Evolutionary conservation across 2,797 vertebrate genomes (phyloP).

Genomic region (Harpagifer antarcticus): DNA sequence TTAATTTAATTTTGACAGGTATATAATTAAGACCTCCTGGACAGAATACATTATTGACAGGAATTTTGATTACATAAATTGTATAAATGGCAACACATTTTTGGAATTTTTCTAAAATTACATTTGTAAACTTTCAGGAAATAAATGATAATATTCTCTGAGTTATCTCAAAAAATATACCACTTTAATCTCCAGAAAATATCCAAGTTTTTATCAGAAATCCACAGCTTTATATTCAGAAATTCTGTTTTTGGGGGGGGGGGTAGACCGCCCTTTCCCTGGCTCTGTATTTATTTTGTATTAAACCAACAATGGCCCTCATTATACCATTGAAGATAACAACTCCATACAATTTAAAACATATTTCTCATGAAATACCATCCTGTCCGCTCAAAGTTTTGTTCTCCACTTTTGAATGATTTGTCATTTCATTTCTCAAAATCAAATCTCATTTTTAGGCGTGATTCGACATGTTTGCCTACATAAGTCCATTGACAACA

Average conservation of each 20-base stretch:
- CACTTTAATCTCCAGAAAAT: too few relatives aligned
- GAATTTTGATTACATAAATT: not conserved
- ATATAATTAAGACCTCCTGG: not conserved
- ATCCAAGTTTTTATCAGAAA: too few relatives aligned
- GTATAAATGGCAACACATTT: not conserved
- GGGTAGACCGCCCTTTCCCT: too few relatives aligned
- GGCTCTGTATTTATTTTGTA: too few relatives aligned
- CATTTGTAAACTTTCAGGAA: too few relatives aligned
- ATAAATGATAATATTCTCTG: too few relatives aligned
- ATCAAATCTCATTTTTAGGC: slow-evolving; percentile 54
- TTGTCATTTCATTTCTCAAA: slow-evolving; percentile 78
- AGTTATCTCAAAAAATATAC: too few relatives aligned
- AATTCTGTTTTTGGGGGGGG: too few relatives aligned
- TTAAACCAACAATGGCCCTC: too few relatives aligned
- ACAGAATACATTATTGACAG: not conserved
- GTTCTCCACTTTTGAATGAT: slow-evolving; percentile 70
- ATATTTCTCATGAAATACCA: slow-evolving; percentile 33
- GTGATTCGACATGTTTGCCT: slow-evolving; percentile 39
- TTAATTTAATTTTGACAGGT: slow-evolving; percentile 15
- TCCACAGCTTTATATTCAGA: too few relatives aligned
- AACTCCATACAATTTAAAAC: not conserved
- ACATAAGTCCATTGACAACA: slow-evolving; percentile 88
- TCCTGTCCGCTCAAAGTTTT: slow-evolving; percentile 56
- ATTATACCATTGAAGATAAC: not conserved
- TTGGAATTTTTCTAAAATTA: too few relatives aligned